Conservation (phyloP, 2,113 vertebrate genomes). For the Ciconia boyciana region DNA sequence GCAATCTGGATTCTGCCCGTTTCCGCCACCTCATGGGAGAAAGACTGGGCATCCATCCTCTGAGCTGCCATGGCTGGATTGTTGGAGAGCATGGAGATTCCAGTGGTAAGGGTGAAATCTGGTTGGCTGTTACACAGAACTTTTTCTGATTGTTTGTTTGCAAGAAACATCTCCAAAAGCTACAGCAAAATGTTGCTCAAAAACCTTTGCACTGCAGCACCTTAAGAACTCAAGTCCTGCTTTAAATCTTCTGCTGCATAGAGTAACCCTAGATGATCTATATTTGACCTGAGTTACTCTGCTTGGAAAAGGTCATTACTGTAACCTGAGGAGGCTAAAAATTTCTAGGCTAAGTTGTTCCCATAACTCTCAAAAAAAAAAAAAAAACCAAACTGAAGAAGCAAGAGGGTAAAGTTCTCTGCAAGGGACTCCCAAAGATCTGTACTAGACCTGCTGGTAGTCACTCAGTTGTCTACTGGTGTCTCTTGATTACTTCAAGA, state of each 20-base stretch:
- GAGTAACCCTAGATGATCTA: conserved; percentile 61
- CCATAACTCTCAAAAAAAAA: neutral
- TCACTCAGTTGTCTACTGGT: neutral
- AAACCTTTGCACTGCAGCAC: neutral
- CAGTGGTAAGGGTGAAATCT: conserved; percentile 80
- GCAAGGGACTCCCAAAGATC: neutral
- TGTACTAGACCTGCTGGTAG: neutral
- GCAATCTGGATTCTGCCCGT: conserved; percentile 94
- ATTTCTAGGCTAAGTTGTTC: conserved; percentile 1
- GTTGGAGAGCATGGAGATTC: conserved; percentile 95
- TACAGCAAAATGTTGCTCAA: neutral
- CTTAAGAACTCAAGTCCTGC: neutral
- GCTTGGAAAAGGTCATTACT: conserved; percentile 52
- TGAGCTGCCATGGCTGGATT: conserved; percentile 95
- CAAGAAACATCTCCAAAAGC: neutral
- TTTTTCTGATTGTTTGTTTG: neutral
- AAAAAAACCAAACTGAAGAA: neutral
- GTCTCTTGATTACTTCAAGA: neutral
- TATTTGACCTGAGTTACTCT: conserved; percentile 38
- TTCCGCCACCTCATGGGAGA: conserved; percentile 96
- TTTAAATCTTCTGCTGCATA: neutral
- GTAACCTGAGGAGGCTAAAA: conserved; percentile 48
- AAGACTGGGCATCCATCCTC: conserved; percentile 85
- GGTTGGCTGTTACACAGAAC: neutral
- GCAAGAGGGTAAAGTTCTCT: neutral